Evolutionary conservation across 1,140 invertebrate species (phyloP).

Genomic region (Atta colombica): DNA sequence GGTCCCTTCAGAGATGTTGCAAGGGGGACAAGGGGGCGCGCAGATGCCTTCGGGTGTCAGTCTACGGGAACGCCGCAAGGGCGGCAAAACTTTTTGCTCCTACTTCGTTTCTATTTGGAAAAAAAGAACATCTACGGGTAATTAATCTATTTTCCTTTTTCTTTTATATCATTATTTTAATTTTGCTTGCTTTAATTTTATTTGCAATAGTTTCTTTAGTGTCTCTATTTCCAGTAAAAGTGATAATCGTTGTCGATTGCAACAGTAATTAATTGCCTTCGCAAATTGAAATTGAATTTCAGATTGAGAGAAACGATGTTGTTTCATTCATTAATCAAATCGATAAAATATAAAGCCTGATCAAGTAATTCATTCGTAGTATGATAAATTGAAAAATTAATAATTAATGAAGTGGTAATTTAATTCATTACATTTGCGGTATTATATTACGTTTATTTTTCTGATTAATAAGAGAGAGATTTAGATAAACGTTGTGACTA

Average conservation of each 20-base stretch:
- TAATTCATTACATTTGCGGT: neutral
- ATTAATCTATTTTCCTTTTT: conserved; percentile 5
- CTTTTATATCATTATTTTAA: neutral
- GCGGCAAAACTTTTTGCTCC: conserved; percentile 43
- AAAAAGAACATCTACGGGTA: neutral
- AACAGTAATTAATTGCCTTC: neutral
- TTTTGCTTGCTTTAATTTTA: neutral
- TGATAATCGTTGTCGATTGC: neutral
- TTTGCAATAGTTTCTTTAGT: neutral
- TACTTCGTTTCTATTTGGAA: neutral
- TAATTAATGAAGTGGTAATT: neutral
- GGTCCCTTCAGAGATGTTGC: conserved; percentile 40
- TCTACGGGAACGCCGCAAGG: conserved; percentile 45
- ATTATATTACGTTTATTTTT: neutral
- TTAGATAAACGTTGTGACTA: too few relatives aligned
- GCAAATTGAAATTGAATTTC: neutral
- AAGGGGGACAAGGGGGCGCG: neutral
- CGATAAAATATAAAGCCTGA: neutral
- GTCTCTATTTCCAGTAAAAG: neutral
- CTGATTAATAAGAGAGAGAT: neutral
- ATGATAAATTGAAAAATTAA: neutral
- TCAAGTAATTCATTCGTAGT: neutral
- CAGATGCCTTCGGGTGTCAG: conserved; percentile 57
- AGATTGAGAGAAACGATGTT: neutral
- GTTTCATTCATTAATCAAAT: neutral